Evolutionary conservation across 2,797 vertebrate species (phyloP).

Genomic region (Sebastes hubbsi): DNA sequence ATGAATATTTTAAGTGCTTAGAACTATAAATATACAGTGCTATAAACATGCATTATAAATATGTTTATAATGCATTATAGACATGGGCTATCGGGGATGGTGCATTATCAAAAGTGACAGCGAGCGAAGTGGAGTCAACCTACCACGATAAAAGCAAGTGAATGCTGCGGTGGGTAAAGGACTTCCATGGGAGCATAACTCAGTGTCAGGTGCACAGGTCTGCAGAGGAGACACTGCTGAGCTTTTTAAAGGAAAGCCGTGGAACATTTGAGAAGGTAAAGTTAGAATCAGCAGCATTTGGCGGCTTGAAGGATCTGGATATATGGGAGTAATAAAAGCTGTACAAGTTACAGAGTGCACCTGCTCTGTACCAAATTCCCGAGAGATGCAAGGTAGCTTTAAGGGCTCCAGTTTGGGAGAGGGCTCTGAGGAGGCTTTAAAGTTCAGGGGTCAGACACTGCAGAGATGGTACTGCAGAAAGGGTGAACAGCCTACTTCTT

Average conservation of each 20-base stretch:
- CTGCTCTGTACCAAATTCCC: slow-evolving; percentile 18
- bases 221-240: slow-evolving; percentile 45
- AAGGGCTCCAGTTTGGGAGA: slow-evolving; percentile 7
- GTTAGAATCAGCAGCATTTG: slow-evolving; percentile 64
- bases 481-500: slow-evolving; percentile 1
- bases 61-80: neutral
- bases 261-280: slow-evolving; percentile 55
- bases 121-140: neutral
- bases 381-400: neutral
- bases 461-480: neutral
- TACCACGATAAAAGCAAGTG: neutral
- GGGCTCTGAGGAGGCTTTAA: slow-evolving; percentile 5
- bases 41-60: neutral
- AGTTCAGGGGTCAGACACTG: slow-evolving; percentile 25
- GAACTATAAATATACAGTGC: too few relatives aligned
- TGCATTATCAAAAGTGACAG: neutral
- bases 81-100: neutral
- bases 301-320: slow-evolving; percentile 52
- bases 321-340: slow-evolving; percentile 59
- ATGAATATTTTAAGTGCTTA: too few relatives aligned
- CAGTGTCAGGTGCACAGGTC: slow-evolving; percentile 28
- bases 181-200: slow-evolving; percentile 26
- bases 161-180: slow-evolving; percentile 5
- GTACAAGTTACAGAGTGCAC: slow-evolving; percentile 38
- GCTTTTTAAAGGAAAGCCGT: slow-evolving; percentile 47